Evolutionary conservation across 1,140 invertebrate species (phyloP), one percentile per base, ranked within the genome.

Genomic region (Drosophila nigrodunni): DNA sequence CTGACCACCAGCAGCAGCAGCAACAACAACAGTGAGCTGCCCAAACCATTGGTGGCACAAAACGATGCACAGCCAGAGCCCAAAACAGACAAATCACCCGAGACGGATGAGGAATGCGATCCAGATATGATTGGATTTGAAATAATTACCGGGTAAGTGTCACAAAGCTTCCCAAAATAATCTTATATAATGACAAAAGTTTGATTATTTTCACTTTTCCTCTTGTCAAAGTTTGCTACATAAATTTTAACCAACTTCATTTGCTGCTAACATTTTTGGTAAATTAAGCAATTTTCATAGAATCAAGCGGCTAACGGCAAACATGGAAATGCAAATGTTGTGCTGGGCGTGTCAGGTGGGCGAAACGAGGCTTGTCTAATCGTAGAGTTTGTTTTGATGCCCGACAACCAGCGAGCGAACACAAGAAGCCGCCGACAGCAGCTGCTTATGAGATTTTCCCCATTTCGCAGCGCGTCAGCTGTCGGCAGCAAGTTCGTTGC

Each of bases 41-140:
- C 88, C 65, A 91, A 91, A 49, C 82, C 88, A 10, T 67, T 81
- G 69, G 68, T 37, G 61, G 70, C 73, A 67, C 80, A 75, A 55
- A 69, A 74, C 4, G 87, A 90, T 39, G 65, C 82, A 13, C 81
- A 69, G 52, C 74, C 77, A 2, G 88, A 91, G 75, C 71, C 81
- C 13, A 91, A 91, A 77, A 87, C 85, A 11, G 89, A 91, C 64
- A 91, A 87, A 47, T 62, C 81, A 7, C 77, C 85, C 7, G 83
- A 71, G 44, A 47, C 66, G 60, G 91, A 92, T 25, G 96, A 96
- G 74, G 96, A 97, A 90, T 97, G 96, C 90, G 96, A 97, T 92
- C 95, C 96, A 59, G 96, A 97, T 93, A 97, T 97, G 95, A 96
- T 97, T 76, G 96, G 96, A 78, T 98, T 98, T 92, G 97, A 98